Base-by-base conservation (phyloP, 2,888 invertebrate genomes). In the Syrphus vitripennis region DNA sequence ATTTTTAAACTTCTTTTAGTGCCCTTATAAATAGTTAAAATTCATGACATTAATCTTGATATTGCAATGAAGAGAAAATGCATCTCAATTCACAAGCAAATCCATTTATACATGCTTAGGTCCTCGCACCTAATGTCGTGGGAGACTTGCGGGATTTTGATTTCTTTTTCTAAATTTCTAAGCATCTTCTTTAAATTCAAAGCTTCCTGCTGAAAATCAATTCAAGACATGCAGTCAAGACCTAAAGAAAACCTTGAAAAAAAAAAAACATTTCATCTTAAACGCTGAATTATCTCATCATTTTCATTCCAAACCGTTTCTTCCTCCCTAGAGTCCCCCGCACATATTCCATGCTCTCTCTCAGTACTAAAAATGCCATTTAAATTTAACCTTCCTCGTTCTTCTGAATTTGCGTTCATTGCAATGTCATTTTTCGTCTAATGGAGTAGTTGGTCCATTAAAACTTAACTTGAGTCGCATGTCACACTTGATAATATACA, bases 401-500 rank as follows among this genome's bases (percentile, higher is more conserved):
- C 14, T 7, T 26, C n/a, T 12, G 4, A 16, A 29, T 53, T 37
- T 24, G n/a, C 70, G n/a, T n/a, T 71, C 53, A 34, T 53, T 84
- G 84, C 84, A 69, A 45, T 76, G 74, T 57, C 83, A 79, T 70
- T 77, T 72, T 72, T 55, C 21, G 77, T 69, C 55, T 78, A 77
- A 86, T 78, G 50, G 55, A 78, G 69, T 78, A 55, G 72, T n/a
- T n/a, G 70, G 61, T 53, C 74, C 86, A 86, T 81, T 74, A 74
- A 86, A 81, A 77, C 29, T n/a, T 63, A 81, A 77, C 69, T 86
- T 42, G 69, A 82, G 74, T 81, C 77, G 71, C 81, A 84, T 81
- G 84, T 76, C 72, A 69, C 75, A 84, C 74, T 75, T 79, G 63
- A 63, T 63, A 79, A 78, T 65, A 57, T 71, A 78, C 37, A 61